Conservation (phyloP, 2,797 vertebrate genomes). For the Galago senegalensis region DNA sequence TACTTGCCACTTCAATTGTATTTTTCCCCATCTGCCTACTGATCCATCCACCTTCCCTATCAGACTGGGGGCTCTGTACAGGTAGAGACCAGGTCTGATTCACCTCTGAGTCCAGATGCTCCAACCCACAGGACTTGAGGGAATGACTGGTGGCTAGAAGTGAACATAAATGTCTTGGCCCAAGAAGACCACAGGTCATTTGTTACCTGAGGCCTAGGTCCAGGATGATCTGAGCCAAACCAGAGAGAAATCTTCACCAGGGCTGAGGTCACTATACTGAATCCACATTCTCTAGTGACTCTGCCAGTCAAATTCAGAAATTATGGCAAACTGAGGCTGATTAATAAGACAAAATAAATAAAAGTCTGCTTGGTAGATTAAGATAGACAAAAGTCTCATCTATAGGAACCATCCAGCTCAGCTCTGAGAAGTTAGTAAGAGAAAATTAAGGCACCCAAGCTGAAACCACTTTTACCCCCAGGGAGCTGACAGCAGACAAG, state of each 20-base stretch:
- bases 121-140: not conserved
- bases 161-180: not conserved
- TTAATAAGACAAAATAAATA: conserved; percentile 20
- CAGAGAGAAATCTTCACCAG: not conserved
- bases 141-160: not conserved
- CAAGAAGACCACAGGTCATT: not conserved
- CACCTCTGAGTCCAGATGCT: not conserved
- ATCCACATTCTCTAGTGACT: not conserved
- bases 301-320: conserved; percentile 12
- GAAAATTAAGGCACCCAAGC: conserved; percentile 25
- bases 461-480: not conserved
- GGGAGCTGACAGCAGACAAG: not conserved
- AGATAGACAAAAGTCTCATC: conserved; percentile 34
- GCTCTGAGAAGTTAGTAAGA: not conserved
- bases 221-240: not conserved
- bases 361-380: not conserved
- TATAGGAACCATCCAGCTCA: conserved; percentile 38
- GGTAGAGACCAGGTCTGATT: conserved; percentile 40
- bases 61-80: conserved; percentile 35
- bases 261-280: not conserved
- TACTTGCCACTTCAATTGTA: not conserved
- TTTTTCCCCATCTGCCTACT: not conserved
- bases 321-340: not conserved
- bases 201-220: not conserved
- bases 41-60: not conserved